Evolutionary conservation across 2,888 invertebrate genomes (phyloP), one percentile per base, ranked within the genome.

Genomic region (Drosophila atroscutellata): DNA sequence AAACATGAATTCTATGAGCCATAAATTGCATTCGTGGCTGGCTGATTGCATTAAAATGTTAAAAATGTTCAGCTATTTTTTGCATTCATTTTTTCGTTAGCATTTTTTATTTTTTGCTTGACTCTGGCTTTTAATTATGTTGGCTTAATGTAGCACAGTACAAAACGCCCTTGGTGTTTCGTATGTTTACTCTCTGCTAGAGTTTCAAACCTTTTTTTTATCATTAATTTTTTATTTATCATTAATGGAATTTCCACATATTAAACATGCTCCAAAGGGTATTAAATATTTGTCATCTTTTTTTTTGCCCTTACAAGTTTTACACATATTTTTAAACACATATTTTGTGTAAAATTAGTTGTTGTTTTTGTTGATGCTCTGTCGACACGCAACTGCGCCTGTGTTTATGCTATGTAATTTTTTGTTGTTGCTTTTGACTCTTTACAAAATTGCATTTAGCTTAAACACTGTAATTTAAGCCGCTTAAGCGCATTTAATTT

Each of bases 401-500:
- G 50, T 58, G 52, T 61, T 50, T 73, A 71, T 72, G 59, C 67
- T 67, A 66, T 81, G 50, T 61, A 70, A 71, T 70, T 80, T 80
- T 20, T 59, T 62, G 20, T 62, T 49, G 42, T 55, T 60, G 28
- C 57, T 42, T 66, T 69, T 71, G 63, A 47, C 64, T 83, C 72
- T 75, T 65, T 66, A 80, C 81, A 72, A 86, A 86, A 88, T 90
- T 83, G 86, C 81, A 86, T 86, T 86, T 68, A 69, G 70, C 78
- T 80, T 83, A 86, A 86, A 86, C 77, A 88, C 90, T 80, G 86
- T 90, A 90, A 86, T 86, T 86, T 88, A 63, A 65, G 83, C 36
- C 74, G 90, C 68, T 86, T 88, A 86, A 88, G 83, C 75, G 77
- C 66, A 67, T 71, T 89, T 87, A 73, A 89, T 77, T 82, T 80